phyloP scores from a whole-genome alignment of 1,140 invertebrate genomes.

The Diabrotica virgifera region DNA sequence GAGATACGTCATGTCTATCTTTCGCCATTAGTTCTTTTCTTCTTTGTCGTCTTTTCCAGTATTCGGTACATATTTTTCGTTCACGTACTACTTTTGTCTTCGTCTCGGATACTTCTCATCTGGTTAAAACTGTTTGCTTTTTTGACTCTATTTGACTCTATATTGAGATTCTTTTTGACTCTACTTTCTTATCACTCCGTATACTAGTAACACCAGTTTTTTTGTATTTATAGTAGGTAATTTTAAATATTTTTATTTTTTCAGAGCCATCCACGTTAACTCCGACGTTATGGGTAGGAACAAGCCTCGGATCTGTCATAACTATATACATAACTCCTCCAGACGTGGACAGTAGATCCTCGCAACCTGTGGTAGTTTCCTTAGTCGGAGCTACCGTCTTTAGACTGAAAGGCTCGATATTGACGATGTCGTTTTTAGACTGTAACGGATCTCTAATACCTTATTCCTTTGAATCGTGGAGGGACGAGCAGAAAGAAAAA shows the following conservation, averaged over 20 bases:
- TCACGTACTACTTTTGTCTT: too few relatives aligned
- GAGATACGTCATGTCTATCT: too few relatives aligned
- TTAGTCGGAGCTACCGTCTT: constrained; percentile 91
- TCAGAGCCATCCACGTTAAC: constrained; percentile 69
- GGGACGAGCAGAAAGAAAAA: constrained; percentile 71
- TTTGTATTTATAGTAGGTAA: too few relatives aligned
- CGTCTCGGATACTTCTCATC: too few relatives aligned
- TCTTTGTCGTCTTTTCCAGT: too few relatives aligned
- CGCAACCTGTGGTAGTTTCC: constrained; percentile 86
- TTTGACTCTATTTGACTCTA: too few relatives aligned
- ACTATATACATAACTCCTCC: constrained; percentile 87
- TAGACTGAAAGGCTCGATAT: constrained; percentile 88
- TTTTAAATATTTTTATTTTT: not conserved
- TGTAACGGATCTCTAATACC: constrained; percentile 85
- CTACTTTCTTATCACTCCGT: too few relatives aligned
- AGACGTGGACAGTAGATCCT: constrained; percentile 72
- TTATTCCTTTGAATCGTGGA: constrained; percentile 83
- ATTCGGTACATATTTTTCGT: too few relatives aligned
- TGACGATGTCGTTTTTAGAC: constrained; percentile 93
- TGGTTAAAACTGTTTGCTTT: too few relatives aligned
- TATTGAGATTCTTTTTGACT: too few relatives aligned
- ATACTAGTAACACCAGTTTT: too few relatives aligned
- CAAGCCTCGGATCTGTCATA: constrained; percentile 90
- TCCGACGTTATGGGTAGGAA: constrained; percentile 94
- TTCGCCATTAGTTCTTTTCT: too few relatives aligned